phyloP scores from a whole-genome alignment of 2,888 invertebrate genomes.

The Zele albiditarsus region DNA sequence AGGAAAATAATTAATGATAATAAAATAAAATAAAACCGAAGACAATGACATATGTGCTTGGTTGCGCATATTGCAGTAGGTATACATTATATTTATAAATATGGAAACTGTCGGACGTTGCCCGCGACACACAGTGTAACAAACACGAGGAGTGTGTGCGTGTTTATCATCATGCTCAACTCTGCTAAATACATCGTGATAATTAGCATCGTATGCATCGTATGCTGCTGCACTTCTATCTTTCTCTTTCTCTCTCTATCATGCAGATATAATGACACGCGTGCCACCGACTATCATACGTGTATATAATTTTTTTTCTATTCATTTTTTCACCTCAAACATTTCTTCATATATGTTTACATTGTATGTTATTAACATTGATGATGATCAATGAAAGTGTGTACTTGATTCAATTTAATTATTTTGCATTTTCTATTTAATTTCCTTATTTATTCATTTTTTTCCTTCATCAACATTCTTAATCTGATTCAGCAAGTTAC shows the following conservation, averaged over 20 bases:
- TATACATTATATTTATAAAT: slow-evolving; percentile 11
- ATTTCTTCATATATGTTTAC: too few species aligned
- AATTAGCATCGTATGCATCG: not conserved
- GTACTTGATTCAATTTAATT: too few species aligned
- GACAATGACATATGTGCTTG: slow-evolving; percentile 25
- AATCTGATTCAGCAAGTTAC: not conserved
- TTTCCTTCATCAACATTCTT: not conserved
- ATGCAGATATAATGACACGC: slow-evolving; percentile 30
- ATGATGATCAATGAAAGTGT: too few species aligned
- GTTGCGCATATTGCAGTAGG: slow-evolving; percentile 4
- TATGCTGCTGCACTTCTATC: not conserved
- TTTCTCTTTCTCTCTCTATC: not conserved
- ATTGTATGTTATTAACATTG: too few species aligned
- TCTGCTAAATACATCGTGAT: slow-evolving; percentile 14
- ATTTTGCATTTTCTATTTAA: not conserved
- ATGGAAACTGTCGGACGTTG: not conserved
- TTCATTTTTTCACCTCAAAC: not conserved
- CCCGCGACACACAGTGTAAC: not conserved
- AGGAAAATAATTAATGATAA: not conserved
- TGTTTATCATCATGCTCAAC: slow-evolving; percentile 4
- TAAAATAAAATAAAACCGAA: slow-evolving; percentile 8
- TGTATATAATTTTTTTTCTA: not conserved
- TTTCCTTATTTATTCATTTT: not conserved
- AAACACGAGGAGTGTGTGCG: not conserved
- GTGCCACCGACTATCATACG: slow-evolving; percentile 8